Conservation (phyloP, 1,140 invertebrate genomes). For the Paracyclopina nana region DNA sequence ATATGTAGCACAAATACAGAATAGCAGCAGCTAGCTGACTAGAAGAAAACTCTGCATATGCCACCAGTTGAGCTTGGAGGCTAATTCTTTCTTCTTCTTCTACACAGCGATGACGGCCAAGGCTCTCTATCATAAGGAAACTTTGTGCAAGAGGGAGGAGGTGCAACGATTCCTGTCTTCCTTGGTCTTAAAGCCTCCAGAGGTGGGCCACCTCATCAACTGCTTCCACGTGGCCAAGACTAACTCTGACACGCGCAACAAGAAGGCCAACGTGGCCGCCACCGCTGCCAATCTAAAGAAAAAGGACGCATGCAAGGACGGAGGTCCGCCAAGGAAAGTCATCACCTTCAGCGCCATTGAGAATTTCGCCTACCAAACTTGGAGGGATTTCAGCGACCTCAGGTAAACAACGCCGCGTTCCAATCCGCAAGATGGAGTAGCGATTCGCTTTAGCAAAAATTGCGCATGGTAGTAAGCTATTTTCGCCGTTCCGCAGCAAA, state of each 20-base stretch:
- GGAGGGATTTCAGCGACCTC: constrained; percentile 9
- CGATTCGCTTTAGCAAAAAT: no score
- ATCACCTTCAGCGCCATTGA: constrained; percentile 12
- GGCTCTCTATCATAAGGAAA: constrained; percentile 15
- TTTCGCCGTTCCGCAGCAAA: no score
- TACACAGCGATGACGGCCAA: constrained; percentile 12
- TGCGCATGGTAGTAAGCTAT: no score
- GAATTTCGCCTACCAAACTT: constrained; percentile 7
- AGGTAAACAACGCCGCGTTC: no score
- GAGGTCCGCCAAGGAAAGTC: constrained; percentile 11
- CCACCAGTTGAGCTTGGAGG: no score
- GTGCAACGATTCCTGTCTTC: constrained; percentile 11
- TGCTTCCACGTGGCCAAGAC: constrained; percentile 15
- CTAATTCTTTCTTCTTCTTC: constrained; percentile 1
- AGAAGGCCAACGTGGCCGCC: background rate
- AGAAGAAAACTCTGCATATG: no score
- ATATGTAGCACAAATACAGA: no score
- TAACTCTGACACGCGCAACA: background rate
- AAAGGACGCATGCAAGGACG: no score
- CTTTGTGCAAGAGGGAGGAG: constrained; percentile 15
- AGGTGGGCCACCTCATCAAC: constrained; percentile 13
- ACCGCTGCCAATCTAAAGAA: no score
- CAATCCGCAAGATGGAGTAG: no score
- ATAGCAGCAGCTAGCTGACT: no score
- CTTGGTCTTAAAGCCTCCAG: constrained; percentile 6